Base-by-base conservation (phyloP, 1,140 invertebrate genomes). In the Neuroterus valhalla region DNA sequence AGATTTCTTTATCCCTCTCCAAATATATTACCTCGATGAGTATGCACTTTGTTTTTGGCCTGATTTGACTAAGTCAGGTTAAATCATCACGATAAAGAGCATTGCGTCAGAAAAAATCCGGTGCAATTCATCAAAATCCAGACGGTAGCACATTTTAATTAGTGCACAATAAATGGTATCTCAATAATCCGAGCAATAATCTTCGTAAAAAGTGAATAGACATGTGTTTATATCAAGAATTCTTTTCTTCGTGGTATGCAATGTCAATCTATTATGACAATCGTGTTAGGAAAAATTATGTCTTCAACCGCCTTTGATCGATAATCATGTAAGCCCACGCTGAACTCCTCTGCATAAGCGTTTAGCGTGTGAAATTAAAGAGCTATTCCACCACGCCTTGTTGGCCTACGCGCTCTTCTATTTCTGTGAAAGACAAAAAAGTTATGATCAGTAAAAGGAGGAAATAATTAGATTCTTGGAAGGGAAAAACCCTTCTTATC, bases 391-490 rank as follows among this genome's bases (percentile, higher is more conserved):
- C 83, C 84, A 80, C 84, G 80, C 83, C 82, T 75, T 76, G 69
- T 78, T 85, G 81, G 81, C 82, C 82, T 82, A 85, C 83, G 78
- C 83, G 81, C 75, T 85, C 82, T 79, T 76, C 75, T 75, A 62
- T 14, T 62, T 62, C 23, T 11, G n/a, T 31, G 55, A 62, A 62
- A 12, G 31, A 62, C 55, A 26, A 62, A 31, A 15, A 6, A 72
- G 78, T 78, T 75, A 67, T 55, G 12, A 26, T 55, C 70, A 69
- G 76, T 50, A n/a, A 69, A 71, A 75, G n/a, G 43, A 11, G 48
- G 50, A 17, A 70, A 14, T 62, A 31, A 31, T 62, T 31, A n/a
- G n/a, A 52, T 31, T 62, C 21, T 62, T 8, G 26, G 26, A 55
- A 21, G 19, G 23, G 12, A 21, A 55, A 55, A 55, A 23, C 14